Conservation (phyloP, 2,113 vertebrate species). For the Dipodomys ordii region DNA sequence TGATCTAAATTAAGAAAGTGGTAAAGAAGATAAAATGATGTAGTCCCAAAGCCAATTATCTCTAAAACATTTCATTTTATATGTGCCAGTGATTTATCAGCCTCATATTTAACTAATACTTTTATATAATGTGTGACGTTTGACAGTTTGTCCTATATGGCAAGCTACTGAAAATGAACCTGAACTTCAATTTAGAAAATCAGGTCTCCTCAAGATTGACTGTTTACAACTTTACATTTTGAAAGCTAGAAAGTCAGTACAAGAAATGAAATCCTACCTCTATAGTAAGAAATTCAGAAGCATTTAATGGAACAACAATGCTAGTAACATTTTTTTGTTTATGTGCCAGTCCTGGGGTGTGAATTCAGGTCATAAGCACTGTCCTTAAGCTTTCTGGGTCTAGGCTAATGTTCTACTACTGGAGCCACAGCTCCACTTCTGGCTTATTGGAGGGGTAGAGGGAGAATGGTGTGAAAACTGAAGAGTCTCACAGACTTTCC, state of each 20-base stretch:
- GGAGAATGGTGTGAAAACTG: no score
- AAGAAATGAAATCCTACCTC: constrained; percentile 71
- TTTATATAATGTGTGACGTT: constrained; percentile 42
- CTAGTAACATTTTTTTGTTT: neutral
- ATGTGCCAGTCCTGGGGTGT: no score
- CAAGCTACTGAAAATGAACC: constrained; percentile 4
- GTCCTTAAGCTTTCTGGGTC: no score
- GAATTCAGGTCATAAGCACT: no score
- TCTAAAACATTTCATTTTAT: constrained; percentile 30
- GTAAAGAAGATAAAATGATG: constrained; percentile 31
- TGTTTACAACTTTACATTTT: constrained; percentile 71
- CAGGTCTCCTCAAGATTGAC: constrained; percentile 55
- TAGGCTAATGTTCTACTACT: no score
- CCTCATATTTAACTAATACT: neutral
- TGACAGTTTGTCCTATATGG: constrained; percentile 16
- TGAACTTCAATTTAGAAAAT: constrained; percentile 51
- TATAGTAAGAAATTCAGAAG: constrained; percentile 65
- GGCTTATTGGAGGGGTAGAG: no score
- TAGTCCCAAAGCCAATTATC: constrained; percentile 25
- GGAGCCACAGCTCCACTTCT: no score
- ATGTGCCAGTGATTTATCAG: neutral
- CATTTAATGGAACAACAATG: constrained; percentile 40
- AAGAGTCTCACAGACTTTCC: no score
- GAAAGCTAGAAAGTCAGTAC: constrained; percentile 33
- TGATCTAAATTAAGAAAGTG: constrained; percentile 41